Conservation (phyloP, 92 coral and sea anemone genomes). For the Paragorgia papillata region DNA sequence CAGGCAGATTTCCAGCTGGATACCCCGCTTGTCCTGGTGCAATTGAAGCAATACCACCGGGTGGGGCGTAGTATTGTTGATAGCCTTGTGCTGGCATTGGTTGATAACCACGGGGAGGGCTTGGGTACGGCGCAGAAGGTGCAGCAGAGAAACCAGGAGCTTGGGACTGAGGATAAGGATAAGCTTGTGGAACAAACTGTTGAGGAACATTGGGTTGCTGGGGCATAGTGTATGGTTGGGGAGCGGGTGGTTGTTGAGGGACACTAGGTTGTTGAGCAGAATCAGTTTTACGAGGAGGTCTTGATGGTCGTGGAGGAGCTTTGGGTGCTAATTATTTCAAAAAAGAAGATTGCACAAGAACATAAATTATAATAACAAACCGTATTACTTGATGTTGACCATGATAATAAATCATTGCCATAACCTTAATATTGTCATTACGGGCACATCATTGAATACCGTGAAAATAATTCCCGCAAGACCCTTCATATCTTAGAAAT, state of each 20-base stretch:
- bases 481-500: too few relatives aligned
- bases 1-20: conserved; percentile 61
- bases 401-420: too few relatives aligned
- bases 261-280: conserved; percentile 59
- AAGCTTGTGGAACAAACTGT: conserved; percentile 43
- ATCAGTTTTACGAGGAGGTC: conserved; percentile 44
- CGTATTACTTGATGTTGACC: too few relatives aligned
- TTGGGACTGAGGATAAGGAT: conserved; percentile 57
- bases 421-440: too few relatives aligned
- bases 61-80: conserved; percentile 83
- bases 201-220: conserved; percentile 49
- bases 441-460: too few relatives aligned
- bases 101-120: conserved; percentile 61
- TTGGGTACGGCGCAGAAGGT: conserved; percentile 53
- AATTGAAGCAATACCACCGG: conserved; percentile 72
- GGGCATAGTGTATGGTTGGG: conserved; percentile 53
- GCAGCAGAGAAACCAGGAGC: conserved; percentile 54
- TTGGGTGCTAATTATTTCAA: conserved; percentile 1
- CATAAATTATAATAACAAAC: not conserved
- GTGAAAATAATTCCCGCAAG: too few relatives aligned
- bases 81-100: conserved; percentile 94
- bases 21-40: conserved; percentile 57
- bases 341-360: not conserved
- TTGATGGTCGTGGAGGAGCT: conserved; percentile 37
- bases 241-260: conserved; percentile 81